phyloP scores from a whole-genome alignment of 2,888 invertebrate species.

The Heliconius aoede region DNA sequence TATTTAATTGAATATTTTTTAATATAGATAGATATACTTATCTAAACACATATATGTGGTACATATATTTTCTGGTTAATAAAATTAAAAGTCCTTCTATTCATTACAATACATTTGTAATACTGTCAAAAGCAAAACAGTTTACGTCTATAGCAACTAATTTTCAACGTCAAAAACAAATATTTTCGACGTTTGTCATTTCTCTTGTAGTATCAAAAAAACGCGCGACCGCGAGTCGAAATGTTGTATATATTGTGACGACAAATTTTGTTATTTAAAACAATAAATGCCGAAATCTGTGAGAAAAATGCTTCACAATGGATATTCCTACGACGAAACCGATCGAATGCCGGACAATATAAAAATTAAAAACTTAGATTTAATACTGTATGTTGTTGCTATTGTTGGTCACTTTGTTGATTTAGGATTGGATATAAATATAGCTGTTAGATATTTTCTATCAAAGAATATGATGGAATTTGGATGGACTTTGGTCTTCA shows the following conservation, averaged over 20 bases:
- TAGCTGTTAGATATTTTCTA: constrained; percentile 86
- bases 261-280: constrained; percentile 3
- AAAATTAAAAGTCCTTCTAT: not conserved
- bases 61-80: not conserved
- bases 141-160: not conserved
- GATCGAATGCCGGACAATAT: constrained; percentile 85
- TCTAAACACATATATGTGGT: no score
- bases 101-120: not conserved
- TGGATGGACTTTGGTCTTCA: constrained; percentile 87
- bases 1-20: no score
- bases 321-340: constrained; percentile 79
- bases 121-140: not conserved
- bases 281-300: constrained; percentile 66
- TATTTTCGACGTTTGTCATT: not conserved
- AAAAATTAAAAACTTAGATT: constrained; percentile 84
- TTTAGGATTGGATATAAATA: constrained; percentile 87
- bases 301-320: constrained; percentile 66
- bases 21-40: no score
- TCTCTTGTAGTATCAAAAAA: constrained; percentile 3
- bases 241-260: constrained; percentile 11
- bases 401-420: constrained; percentile 88
- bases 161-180: constrained; percentile 11
- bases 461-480: constrained; percentile 84
- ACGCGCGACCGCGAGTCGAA: constrained; percentile 17
- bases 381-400: constrained; percentile 86